Evolutionary conservation across 1,140 invertebrate species (phyloP).

Genomic region (Nilaparvata lugens): DNA sequence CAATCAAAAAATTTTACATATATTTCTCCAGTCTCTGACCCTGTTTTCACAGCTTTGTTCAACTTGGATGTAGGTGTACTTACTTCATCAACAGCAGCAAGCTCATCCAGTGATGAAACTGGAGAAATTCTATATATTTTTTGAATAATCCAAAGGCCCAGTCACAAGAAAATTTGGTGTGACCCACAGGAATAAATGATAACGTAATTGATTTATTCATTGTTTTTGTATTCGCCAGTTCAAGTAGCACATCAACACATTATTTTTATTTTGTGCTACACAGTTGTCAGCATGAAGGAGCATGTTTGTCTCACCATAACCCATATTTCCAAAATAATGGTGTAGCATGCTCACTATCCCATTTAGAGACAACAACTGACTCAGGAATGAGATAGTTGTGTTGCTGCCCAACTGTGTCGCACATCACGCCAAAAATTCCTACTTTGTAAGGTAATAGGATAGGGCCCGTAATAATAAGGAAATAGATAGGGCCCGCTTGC

Average conservation of each 20-base stretch:
- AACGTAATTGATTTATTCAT: background rate
- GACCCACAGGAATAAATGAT: constrained; percentile 2
- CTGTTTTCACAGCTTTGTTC: background rate
- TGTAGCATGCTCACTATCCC: constrained; percentile 18
- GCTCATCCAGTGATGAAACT: constrained; percentile 4
- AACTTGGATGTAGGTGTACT: constrained; percentile 2
- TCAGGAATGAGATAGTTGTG: constrained; percentile 20
- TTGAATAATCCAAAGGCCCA: constrained; percentile 15
- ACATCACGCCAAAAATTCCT: constrained; percentile 17
- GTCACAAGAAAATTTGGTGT: constrained; percentile 8
- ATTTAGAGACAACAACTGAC: constrained; percentile 1
- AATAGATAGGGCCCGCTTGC: constrained; percentile 20
- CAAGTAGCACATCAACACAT: constrained; percentile 4
- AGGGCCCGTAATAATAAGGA: no score
- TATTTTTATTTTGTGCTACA: constrained; percentile 19
- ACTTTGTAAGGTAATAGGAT: constrained; percentile 20
- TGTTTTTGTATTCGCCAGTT: background rate
- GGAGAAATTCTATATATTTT: background rate
- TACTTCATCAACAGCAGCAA: background rate
- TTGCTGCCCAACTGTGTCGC: constrained; percentile 10
- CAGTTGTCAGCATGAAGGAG: constrained; percentile 15
- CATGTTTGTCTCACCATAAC: constrained; percentile 13
- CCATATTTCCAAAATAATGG: constrained; percentile 15
- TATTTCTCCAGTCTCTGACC: background rate
- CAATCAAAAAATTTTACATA: background rate